Evolutionary conservation across 2,113 vertebrate genomes (phyloP), one percentile per base, ranked within the genome.

Genomic region (Rhabdornis inornatus): DNA sequence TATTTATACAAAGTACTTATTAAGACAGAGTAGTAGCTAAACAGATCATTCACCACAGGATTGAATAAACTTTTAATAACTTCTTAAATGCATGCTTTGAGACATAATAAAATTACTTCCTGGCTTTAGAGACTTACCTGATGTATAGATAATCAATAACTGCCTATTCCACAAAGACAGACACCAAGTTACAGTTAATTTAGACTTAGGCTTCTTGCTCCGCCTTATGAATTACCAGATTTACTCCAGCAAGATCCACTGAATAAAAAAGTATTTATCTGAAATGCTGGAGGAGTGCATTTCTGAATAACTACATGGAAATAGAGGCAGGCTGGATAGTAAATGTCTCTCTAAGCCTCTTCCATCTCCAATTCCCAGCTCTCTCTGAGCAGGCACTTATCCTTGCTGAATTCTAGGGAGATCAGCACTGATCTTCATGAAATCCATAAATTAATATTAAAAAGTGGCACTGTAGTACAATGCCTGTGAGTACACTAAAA

Each of bases 51-150:
- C 88, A 83, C 59, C 1, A 0, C 42, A 35, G 75, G 74, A 96
- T 70, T 72, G 85, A 94, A 93, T 88, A 93, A 75, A 82, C 85
- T 96, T 94, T 89, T 90, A 96, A 83, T 94, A 96, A 85, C 85
- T 93, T 90, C 78, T 90, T 92, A 96, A 95, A 94, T 76, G 57
- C 65, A 57, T 27, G 14, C 84, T 92, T 94, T 76, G 84, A 87
- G 78, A 79, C 81, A 59, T 79, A 89, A 92, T 81, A 79, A 63
- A 95, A 94, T 87, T 57, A 91, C 89, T 95, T 94, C 84, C 78
- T 69, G 81, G 81, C 83, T 89, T 72, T 61, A 95, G 70, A 95
- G 65, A 89, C 82, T 93, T 72, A 91, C 39, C 61, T 87, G 74
- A 95, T 22, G 37, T 83, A 92, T 72, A 84, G 94, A 53, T 94